A percentile compares a stretch with the other conserved stretches of the same genome.
Evolutionary conservation across 2,113 vertebrate species (phyloP).

Genomic region (Neofelis nebulosa): DNA sequence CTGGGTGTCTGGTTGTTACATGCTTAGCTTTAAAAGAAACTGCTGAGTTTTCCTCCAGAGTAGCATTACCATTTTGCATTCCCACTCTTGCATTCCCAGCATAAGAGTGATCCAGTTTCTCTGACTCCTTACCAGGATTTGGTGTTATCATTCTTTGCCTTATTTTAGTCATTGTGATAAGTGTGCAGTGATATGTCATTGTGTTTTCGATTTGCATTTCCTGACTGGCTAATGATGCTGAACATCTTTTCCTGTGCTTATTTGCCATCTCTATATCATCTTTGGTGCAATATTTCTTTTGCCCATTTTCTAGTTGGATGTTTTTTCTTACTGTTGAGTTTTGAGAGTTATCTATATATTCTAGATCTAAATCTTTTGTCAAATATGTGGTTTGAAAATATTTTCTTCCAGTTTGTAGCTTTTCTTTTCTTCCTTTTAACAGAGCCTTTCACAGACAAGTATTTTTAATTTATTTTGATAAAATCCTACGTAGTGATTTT

Average conservation of each 20-base stretch:
- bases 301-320: background rate
- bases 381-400: conserved; percentile 31
- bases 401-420: background rate
- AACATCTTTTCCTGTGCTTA: background rate
- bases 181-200: background rate
- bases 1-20: background rate
- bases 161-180: conserved; percentile 9
- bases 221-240: background rate
- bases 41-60: background rate
- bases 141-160: conserved; percentile 17
- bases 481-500: background rate
- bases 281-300: background rate
- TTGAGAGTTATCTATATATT: background rate
- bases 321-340: conserved; percentile 14
- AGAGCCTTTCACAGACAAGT: background rate
- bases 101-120: conserved; percentile 1
- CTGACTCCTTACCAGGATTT: conserved; percentile 22
- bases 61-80: background rate
- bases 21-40: conserved; percentile 29
- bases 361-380: background rate
- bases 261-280: background rate
- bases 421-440: background rate
- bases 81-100: background rate
- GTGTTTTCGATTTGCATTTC: conserved; percentile 42
- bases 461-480: background rate